phyloP scores from a whole-genome alignment of 1,140 invertebrate genomes.

The Apis florea region DNA sequence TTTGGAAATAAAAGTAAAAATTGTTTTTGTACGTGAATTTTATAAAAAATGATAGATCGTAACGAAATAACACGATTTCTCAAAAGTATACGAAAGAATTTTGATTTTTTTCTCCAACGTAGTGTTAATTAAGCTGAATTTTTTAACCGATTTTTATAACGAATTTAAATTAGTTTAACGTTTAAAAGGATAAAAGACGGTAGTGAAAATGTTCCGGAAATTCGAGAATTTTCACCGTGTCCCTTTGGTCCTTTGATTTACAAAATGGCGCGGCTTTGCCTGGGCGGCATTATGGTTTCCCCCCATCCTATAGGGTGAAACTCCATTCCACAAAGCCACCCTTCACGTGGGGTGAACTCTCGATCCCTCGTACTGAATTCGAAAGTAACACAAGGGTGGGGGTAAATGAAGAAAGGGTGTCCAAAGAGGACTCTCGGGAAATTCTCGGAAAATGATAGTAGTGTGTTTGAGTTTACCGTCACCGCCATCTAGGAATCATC shows the following conservation, averaged over 20 bases:
- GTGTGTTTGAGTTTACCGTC: neutral
- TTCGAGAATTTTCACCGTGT: conserved; percentile 9
- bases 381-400: conserved; percentile 27
- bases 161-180: neutral
- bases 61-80: neutral
- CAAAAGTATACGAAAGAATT: neutral
- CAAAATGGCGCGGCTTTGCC: conserved; percentile 56
- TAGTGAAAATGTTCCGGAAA: neutral
- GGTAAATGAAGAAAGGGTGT: conserved; percentile 6
- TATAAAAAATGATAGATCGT: neutral
- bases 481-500: conserved; percentile 24
- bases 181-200: neutral
- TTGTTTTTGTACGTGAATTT: neutral
- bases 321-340: conserved; percentile 54
- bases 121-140: neutral
- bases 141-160: neutral
- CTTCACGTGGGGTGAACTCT: conserved; percentile 47
- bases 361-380: conserved; percentile 47
- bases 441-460: conserved; percentile 55
- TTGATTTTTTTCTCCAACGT: neutral
- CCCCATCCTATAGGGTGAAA: conserved; percentile 37
- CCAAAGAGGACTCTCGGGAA: conserved; percentile 33
- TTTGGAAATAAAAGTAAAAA: neutral
- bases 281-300: conserved; percentile 50
- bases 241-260: conserved; percentile 40